phyloP scores from a whole-genome alignment of 2,797 vertebrate genomes.

The Protonibea diacanthus region DNA sequence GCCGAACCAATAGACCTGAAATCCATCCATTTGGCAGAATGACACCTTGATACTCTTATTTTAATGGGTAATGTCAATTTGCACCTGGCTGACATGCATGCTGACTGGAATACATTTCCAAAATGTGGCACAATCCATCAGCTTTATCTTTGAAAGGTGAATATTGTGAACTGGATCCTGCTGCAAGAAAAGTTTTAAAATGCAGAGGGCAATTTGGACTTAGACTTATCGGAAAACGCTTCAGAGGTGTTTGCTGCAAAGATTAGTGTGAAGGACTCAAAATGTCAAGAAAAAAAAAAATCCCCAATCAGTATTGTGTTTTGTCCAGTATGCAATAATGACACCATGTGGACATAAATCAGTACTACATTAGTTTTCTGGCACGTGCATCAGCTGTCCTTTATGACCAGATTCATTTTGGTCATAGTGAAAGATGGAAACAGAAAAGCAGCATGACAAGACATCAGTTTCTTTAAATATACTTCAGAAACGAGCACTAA shows the following conservation, averaged over 20 bases:
- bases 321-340: constrained; percentile 65
- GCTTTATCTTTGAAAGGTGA: constrained; percentile 60
- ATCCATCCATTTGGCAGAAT: constrained; percentile 19
- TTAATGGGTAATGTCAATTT: constrained; percentile 49
- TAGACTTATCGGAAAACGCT: constrained; percentile 66
- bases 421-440: not conserved
- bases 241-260: constrained; percentile 68
- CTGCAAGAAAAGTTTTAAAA: constrained; percentile 50
- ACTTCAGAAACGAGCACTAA: not conserved
- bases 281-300: constrained; percentile 62
- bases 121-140: constrained; percentile 50
- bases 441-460: not conserved
- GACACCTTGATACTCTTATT: constrained; percentile 10
- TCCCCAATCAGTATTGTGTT: constrained; percentile 19
- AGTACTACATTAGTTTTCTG: constrained; percentile 2
- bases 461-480: constrained; percentile 8
- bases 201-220: constrained; percentile 67
- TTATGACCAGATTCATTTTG: not conserved
- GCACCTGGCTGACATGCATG: constrained; percentile 18
- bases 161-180: constrained; percentile 48
- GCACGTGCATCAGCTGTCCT: not conserved
- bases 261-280: constrained; percentile 76
- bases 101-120: constrained; percentile 22
- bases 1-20: not conserved
- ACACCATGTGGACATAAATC: constrained; percentile 64